Evolutionary conservation across 2,113 vertebrate genomes (phyloP).

Genomic region (Neofelis nebulosa): DNA sequence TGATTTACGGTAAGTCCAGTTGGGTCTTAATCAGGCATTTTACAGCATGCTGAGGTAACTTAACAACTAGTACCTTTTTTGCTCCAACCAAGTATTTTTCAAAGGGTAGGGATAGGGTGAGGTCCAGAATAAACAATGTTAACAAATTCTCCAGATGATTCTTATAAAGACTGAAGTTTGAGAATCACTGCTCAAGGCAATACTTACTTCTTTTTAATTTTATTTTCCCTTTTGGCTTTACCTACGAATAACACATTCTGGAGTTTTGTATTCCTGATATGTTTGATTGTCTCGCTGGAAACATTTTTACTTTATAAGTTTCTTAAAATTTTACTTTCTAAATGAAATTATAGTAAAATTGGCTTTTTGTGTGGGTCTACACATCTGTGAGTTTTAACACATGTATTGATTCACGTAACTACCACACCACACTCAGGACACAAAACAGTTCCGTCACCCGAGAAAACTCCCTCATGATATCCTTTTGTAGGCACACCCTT

Average conservation of each 20-base stretch:
- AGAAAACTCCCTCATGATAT: neutral
- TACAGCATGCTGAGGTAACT: neutral
- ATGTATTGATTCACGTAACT: neutral
- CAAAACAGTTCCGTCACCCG: neutral
- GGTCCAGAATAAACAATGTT: neutral
- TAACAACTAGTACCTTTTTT: neutral
- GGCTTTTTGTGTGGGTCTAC: neutral
- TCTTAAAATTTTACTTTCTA: conserved; percentile 7
- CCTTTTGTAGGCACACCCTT: neutral
- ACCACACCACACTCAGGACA: neutral
- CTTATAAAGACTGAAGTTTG: neutral
- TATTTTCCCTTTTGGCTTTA: neutral
- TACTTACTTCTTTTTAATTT: neutral
- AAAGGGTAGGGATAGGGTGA: neutral
- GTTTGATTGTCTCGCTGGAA: neutral
- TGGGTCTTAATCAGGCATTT: neutral
- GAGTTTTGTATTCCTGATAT: neutral
- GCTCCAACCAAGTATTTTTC: neutral
- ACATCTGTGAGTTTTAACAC: neutral
- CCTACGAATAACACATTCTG: neutral
- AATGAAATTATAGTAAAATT: neutral
- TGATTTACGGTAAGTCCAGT: neutral
- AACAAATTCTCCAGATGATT: neutral
- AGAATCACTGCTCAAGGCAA: neutral
- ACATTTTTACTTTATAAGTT: neutral